Evolutionary conservation across 2,888 invertebrate species (phyloP).

Genomic region (Torymus texanus): DNA sequence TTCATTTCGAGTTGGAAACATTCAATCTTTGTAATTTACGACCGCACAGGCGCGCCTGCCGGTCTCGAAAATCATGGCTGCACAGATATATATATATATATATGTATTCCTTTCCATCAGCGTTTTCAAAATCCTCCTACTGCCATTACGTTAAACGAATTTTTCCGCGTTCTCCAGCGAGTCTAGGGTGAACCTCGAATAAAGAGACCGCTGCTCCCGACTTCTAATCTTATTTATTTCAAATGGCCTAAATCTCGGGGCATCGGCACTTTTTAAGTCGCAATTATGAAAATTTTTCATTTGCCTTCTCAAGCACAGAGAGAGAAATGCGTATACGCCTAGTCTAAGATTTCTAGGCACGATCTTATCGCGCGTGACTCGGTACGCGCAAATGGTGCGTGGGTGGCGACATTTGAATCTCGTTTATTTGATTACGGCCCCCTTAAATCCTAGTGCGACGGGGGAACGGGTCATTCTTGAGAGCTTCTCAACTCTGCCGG

Average conservation of each 20-base stretch:
- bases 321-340: not conserved
- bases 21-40: constrained; percentile 24
- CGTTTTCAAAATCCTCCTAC: not conserved
- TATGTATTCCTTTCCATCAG: not conserved
- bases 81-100: not conserved
- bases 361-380: constrained; percentile 54
- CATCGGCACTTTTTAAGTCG: constrained; percentile 55
- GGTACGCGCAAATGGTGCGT: constrained; percentile 55
- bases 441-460: constrained; percentile 57
- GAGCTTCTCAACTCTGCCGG: constrained; percentile 12
- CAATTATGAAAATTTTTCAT: constrained; percentile 44
- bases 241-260: constrained; percentile 45
- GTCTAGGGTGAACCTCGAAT: too few species aligned
- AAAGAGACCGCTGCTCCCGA: too few species aligned
- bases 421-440: constrained; percentile 66
- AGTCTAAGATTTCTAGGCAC: not conserved
- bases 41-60: not conserved
- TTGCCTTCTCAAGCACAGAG: constrained; percentile 24
- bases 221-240: constrained; percentile 29
- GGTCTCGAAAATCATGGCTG: constrained; percentile 1
- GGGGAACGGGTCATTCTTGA: constrained; percentile 14
- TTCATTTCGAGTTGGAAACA: not conserved
- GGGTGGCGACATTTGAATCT: constrained; percentile 63
- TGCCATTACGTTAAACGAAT: too few species aligned
- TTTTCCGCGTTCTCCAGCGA: too few species aligned